These are phyloP conservation scores for Stegostoma tigrinum DNA, from an alignment of 2,113 vertebrate genomes.

Conservation along the genomic window DNA sequence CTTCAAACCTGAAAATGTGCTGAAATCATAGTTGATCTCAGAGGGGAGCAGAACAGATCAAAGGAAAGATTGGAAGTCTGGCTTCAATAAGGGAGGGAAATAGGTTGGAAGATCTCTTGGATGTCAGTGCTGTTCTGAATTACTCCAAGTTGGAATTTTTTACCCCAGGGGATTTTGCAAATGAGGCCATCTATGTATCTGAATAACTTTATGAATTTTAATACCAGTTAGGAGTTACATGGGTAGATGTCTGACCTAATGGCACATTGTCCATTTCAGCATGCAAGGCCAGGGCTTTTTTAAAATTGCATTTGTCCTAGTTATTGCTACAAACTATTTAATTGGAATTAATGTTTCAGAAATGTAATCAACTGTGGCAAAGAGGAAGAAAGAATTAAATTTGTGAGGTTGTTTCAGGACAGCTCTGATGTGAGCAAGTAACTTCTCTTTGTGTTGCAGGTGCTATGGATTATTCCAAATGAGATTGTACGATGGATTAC, in stretches of 20 bases:
- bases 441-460: conserved; percentile 49
- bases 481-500: conserved; percentile 76
- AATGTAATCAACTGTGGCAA: background rate
- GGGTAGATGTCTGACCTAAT: background rate
- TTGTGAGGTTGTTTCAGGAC: background rate
- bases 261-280: background rate
- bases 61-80: background rate
- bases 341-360: background rate
- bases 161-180: background rate
- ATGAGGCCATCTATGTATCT: background rate
- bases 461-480: conserved; percentile 79
- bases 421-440: background rate
- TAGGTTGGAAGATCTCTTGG: background rate
- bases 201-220: background rate
- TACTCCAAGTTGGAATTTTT: background rate
- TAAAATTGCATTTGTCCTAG: no score
- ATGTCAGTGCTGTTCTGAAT: background rate
- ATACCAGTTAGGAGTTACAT: background rate
- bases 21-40: background rate
- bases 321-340: background rate
- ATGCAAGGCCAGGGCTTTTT: background rate
- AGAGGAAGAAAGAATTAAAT: background rate
- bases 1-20: background rate
- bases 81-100: background rate
- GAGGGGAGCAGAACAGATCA: background rate